phyloP scores from a whole-genome alignment of 2,113 vertebrate species.

The Oreocharis arfaki region DNA sequence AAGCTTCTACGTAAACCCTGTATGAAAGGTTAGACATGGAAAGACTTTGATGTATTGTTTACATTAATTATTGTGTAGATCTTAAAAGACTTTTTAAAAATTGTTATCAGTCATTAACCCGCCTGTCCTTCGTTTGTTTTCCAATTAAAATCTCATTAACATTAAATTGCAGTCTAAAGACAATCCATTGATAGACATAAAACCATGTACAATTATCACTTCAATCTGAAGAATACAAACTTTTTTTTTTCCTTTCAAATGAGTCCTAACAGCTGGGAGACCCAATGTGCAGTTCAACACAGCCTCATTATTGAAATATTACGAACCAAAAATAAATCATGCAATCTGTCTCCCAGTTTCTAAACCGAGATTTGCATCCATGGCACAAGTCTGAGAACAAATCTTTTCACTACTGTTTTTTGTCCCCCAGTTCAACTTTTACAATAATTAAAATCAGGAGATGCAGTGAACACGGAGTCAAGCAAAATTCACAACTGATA shows the following conservation, averaged over 20 bases:
- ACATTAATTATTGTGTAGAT: constrained; percentile 19
- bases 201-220: background rate
- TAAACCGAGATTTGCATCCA: background rate
- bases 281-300: background rate
- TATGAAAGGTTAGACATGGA: constrained; percentile 27
- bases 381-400: background rate
- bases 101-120: constrained; percentile 31
- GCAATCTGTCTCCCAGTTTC: background rate
- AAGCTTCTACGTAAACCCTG: background rate
- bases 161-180: background rate
- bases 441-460: background rate
- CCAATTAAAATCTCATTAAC: constrained; percentile 43
- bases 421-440: background rate
- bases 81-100: background rate
- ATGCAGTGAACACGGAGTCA: background rate
- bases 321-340: background rate
- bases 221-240: background rate
- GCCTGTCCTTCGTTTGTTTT: constrained; percentile 8
- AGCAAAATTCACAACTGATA: background rate
- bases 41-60: constrained; percentile 55
- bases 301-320: background rate
- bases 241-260: background rate
- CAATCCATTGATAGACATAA: background rate
- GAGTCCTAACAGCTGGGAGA: background rate
- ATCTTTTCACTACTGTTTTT: background rate